Base-by-base conservation (phyloP, 2,888 invertebrate genomes). In the Chelonus formosanus region DNA sequence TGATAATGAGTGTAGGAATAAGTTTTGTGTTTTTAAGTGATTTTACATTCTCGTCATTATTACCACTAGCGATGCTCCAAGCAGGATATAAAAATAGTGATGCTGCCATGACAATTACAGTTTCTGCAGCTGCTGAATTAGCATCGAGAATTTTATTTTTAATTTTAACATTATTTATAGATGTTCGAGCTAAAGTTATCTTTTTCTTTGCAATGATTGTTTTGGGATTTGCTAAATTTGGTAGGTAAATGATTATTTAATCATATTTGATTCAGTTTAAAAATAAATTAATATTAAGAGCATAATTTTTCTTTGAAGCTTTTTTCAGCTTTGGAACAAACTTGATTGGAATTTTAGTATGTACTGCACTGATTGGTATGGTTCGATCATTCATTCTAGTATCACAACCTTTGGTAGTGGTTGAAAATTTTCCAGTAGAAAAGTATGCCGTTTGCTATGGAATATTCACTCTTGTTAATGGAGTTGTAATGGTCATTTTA, bases 371-470 rank as follows among this genome's bases (percentile, higher is more conserved):
- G 48, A 88, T 92, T 47, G 92, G 93, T 0, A 85, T 91, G 66
- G 86, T 92, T 54, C 86, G 92, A 63, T 90, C 91, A 66, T 90
- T 91, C 76, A 87, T 93, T 3, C 89, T 91, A 73, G 91, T 92
- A 4, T 87, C 91, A 3, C 82, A 92, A 71, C 89, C 91, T n/a
- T 85, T 92, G 7, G 87, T 92, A 3, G 89, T 93, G 58, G 88
- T 91, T 43, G 92, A 90, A 68, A 87, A 89, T 65, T 88, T 90
- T 60, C 87, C 88, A 0, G 88, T 90, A 2, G 89, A 92, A 57
- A 86, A 90, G 73, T 92, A 92, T 75, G 89, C 92, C 5, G 90
- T 90, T 0, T 92, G 92, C 0, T 88, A 92, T 74, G 91, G 92
- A 0, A 82, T 93, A 48, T 92, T 89, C 75, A 91, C 92, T 79